Evolutionary conservation across 30 jellyfish, hydroid and myxozoan genomes (phyloP), one percentile per base, ranked within the genome.

Genomic region (Phacellophora camtschatica): DNA sequence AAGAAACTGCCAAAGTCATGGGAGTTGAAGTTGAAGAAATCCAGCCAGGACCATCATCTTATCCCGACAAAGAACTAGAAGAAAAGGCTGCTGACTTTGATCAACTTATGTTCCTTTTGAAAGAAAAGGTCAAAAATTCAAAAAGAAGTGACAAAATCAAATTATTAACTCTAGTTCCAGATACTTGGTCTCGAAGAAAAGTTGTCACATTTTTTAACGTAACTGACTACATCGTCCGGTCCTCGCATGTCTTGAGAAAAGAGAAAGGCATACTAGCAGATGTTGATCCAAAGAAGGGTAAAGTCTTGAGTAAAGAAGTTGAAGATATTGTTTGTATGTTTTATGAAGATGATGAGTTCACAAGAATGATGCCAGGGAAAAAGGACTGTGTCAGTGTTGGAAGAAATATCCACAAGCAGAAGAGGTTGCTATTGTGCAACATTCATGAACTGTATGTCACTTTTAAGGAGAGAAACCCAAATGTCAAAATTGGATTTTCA

Each of bases 291-390:
- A 72, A 45, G 51, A 42, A 19, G n/a, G 86, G 86, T 12, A 49
- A 51, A 45, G 32, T 32, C 11, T 13, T 72, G 24, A 20, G 55
- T 3, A 46, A 45, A 53, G 29, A 48, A 5, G 45, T 53, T 13
- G 42, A 28, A 77, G 37, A 49, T 3, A 35, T 10, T 28, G 96
- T 70, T 19, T 19, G 10, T n/a, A 50, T 28, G 2, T 82, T 71
- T 72, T 71, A 34, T 34, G 7, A 48, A 4, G 84, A 73, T 72
- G 95, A 84, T 63, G 95, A 54, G 64, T 67, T 29, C 45, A 62
- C 81, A 24, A 46, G 95, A 24, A 62, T 0, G 32, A 84, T 84
- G 95, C 85, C 91, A 19, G 95, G 95, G 25, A 59, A 58, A 45
- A 84, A 84, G 48, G 90, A 84, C 36, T 53, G 43, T 48, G 92